Evolutionary conservation across 2,888 invertebrate species (phyloP).

Genomic region (Phrixothrix hirtus): DNA sequence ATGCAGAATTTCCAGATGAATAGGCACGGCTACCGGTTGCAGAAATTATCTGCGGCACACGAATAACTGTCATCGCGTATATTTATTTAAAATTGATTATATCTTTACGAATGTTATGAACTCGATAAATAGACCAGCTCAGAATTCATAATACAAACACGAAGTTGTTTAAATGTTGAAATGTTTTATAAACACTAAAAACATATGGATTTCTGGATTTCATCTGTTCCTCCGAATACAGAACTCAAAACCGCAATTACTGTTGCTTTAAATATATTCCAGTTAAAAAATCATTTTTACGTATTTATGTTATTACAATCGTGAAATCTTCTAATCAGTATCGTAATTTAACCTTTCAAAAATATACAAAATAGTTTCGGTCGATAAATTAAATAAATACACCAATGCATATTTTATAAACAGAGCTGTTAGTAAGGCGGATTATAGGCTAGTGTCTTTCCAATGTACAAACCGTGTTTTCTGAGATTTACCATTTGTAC

Average conservation of each 20-base stretch:
- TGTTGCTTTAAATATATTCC: conserved; percentile 18
- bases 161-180: conserved; percentile 51
- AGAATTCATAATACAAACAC: conserved; percentile 53
- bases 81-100: conserved; percentile 53
- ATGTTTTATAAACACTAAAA: conserved; percentile 55
- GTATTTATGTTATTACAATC: conserved; percentile 6
- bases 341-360: neutral
- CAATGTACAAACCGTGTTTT: conserved; percentile 56
- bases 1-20: conserved; percentile 37
- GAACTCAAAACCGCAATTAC: conserved; percentile 28
- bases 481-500: conserved; percentile 55
- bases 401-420: conserved; percentile 21
- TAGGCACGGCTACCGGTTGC: conserved; percentile 24
- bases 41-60: conserved; percentile 36
- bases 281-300: conserved; percentile 22
- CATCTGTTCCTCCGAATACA: conserved; percentile 40
- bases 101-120: conserved; percentile 52
- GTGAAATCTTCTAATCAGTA: neutral
- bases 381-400: no score
- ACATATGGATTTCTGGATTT: conserved; percentile 55
- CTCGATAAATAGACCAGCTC: conserved; percentile 50
- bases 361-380: no score
- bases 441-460: conserved; percentile 52
- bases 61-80: conserved; percentile 40
- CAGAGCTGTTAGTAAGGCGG: conserved; percentile 45